These are phyloP conservation scores for Spongilla lacustris DNA, from an alignment of 37 sponge, comb jelly and placozoan species.

Conservation along the genomic window DNA sequence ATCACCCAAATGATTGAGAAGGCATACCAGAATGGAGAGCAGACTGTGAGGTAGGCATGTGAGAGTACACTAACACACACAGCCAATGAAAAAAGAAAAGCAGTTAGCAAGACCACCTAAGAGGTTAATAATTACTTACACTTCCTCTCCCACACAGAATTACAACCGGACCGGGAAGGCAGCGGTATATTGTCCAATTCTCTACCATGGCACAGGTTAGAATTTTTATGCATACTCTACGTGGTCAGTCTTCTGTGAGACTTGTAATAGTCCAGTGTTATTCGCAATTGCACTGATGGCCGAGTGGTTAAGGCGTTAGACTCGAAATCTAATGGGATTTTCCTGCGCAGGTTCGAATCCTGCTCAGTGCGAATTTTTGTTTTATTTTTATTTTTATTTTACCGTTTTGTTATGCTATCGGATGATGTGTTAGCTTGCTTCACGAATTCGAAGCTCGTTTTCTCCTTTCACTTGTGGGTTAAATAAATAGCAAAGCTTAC, in stretches of 20 bases:
- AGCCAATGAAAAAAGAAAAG: too few relatives aligned
- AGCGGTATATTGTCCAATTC: constrained; percentile 37
- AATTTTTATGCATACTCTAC: too few relatives aligned
- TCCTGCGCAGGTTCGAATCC: constrained; percentile 99
- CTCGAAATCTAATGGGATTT: constrained; percentile 99
- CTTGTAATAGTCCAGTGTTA: background rate
- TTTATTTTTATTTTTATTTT: constrained; percentile 14
- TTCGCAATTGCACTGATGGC: constrained; percentile 87
- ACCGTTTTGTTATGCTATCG: too few relatives aligned
- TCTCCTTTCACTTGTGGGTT: too few relatives aligned
- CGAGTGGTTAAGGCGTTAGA: constrained; percentile 99
- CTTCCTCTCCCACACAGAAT: constrained; percentile 4
- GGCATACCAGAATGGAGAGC: constrained; percentile 53
- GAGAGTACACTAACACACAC: too few relatives aligned
- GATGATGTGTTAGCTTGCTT: too few relatives aligned
- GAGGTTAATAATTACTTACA: too few relatives aligned
- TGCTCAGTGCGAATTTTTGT: constrained; percentile 94
- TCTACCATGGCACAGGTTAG: constrained; percentile 71
- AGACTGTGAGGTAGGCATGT: constrained; percentile 14
- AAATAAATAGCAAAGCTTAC: too few relatives aligned
- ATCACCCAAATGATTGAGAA: constrained; percentile 47
- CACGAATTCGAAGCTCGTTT: too few relatives aligned
- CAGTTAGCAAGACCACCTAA: too few relatives aligned
- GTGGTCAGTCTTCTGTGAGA: too few relatives aligned
- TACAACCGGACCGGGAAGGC: background rate